phyloP scores from a whole-genome alignment of 1,140 invertebrate species.

The Tenebrio molitor region DNA sequence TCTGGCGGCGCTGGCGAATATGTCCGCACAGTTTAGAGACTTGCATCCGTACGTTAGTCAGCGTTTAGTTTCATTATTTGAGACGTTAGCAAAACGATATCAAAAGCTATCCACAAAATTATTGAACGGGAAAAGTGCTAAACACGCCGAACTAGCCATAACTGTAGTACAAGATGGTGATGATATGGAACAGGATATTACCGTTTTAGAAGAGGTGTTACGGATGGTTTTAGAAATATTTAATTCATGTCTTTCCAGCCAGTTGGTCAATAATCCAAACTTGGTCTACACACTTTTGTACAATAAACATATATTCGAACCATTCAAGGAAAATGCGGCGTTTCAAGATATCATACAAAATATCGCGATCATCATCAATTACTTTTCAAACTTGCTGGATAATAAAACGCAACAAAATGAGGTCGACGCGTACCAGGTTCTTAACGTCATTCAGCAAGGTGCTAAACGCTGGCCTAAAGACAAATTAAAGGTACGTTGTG shows the following conservation, averaged over 20 bases:
- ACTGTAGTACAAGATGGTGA: conserved; percentile 60
- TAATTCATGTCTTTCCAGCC: conserved; percentile 92
- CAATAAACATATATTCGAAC: conserved; percentile 91
- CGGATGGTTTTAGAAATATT: conserved; percentile 97
- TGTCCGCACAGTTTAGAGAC: conserved; percentile 94
- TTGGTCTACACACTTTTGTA: conserved; percentile 97
- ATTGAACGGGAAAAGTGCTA: conserved; percentile 62
- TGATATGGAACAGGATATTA: conserved; percentile 86
- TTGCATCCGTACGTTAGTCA: conserved; percentile 98
- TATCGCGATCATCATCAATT: conserved; percentile 87
- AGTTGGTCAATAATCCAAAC: conserved; percentile 92
- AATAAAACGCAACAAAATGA: conserved; percentile 66
- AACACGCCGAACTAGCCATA: conserved; percentile 63
- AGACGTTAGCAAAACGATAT: conserved; percentile 87
- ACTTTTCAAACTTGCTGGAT: conserved; percentile 62
- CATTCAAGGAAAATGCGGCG: conserved; percentile 87
- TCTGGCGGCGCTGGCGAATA: conserved; percentile 97
- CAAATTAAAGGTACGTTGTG: conserved; percentile 82
- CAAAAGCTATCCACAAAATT: conserved; percentile 55
- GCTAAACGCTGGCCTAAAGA: conserved; percentile 92
- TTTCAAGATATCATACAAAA: conserved; percentile 98
- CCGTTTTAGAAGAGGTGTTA: conserved; percentile 96
- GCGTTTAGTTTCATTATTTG: conserved; percentile 89
- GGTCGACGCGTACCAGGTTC: conserved; percentile 87
- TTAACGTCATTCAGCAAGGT: conserved; percentile 89